Evolutionary conservation across 30 jellyfish, hydroid and myxozoan species (phyloP).

Genomic region (Clytia hemisphaerica): DNA sequence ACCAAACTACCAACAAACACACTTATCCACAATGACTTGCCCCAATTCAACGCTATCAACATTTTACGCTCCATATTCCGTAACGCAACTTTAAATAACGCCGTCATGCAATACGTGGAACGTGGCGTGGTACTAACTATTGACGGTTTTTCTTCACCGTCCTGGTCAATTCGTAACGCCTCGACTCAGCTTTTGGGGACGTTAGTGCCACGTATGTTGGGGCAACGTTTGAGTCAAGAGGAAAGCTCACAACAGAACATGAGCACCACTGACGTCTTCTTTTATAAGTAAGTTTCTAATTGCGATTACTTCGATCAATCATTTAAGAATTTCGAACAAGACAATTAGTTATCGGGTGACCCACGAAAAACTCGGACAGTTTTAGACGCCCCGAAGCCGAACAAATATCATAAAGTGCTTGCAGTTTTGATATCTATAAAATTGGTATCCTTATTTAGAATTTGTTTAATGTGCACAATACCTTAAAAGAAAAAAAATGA

Average conservation of each 20-base stretch:
- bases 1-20: slow-evolving; percentile 13
- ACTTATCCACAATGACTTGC: slow-evolving; percentile 35
- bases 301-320: too few relatives aligned
- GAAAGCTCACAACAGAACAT: slow-evolving; percentile 61
- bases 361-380: too few relatives aligned
- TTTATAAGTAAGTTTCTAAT: too few relatives aligned
- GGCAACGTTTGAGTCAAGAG: slow-evolving; percentile 68
- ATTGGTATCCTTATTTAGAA: too few relatives aligned
- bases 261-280: slow-evolving; percentile 43
- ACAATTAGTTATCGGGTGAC: too few relatives aligned
- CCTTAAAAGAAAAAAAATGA: too few relatives aligned
- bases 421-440: too few relatives aligned
- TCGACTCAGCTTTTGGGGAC: slow-evolving; percentile 63
- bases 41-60: slow-evolving; percentile 83
- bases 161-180: slow-evolving; percentile 88
- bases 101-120: slow-evolving; percentile 57
- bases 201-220: slow-evolving; percentile 84
- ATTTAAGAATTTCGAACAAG: too few relatives aligned
- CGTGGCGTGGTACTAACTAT: slow-evolving; percentile 58
- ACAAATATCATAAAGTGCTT: too few relatives aligned
- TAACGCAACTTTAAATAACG: slow-evolving; percentile 61
- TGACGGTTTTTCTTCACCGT: slow-evolving; percentile 66
- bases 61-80: slow-evolving; percentile 68
- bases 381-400: too few relatives aligned
- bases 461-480: too few relatives aligned